Evolutionary conservation across 2,888 invertebrate genomes (phyloP).

Genomic region (Chrysolina americana): DNA sequence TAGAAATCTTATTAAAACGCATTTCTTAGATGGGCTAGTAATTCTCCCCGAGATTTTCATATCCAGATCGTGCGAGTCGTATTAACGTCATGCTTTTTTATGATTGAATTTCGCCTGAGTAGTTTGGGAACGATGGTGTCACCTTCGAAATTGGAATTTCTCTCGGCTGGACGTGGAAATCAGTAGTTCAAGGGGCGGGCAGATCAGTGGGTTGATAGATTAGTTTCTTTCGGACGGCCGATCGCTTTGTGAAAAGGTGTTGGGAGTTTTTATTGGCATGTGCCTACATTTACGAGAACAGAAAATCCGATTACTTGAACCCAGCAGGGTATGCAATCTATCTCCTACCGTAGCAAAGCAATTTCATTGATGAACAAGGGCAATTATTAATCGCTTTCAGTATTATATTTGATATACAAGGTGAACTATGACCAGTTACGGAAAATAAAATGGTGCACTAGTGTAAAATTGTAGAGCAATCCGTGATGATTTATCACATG

Average conservation of each 20-base stretch:
- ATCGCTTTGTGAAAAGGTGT: not conserved
- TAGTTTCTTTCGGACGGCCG: not conserved
- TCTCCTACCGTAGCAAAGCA: too few species aligned
- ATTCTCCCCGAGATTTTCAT: constrained; percentile 15
- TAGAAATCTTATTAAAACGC: constrained; percentile 5
- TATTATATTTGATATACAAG: too few species aligned
- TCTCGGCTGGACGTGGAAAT: constrained; percentile 2
- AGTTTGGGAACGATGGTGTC: constrained; percentile 9
- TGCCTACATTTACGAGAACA: not conserved
- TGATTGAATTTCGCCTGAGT: constrained; percentile 11
- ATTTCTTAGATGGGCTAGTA: constrained; percentile 2
- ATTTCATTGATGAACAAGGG: too few species aligned
- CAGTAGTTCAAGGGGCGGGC: not conserved
- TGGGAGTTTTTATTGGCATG: not conserved
- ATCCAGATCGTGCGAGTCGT: constrained; percentile 9
- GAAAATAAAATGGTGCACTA: too few species aligned
- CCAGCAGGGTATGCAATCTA: too few species aligned
- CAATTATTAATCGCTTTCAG: too few species aligned
- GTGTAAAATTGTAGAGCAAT: too few species aligned
- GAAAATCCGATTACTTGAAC: not conserved
- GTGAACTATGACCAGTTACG: too few species aligned
- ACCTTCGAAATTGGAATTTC: constrained; percentile 16
- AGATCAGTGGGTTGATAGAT: not conserved
- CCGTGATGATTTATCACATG: too few species aligned
- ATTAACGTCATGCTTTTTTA: constrained; percentile 14